Base-by-base conservation (phyloP, 2,888 invertebrate genomes). In the Aricia artaxerxes region DNA sequence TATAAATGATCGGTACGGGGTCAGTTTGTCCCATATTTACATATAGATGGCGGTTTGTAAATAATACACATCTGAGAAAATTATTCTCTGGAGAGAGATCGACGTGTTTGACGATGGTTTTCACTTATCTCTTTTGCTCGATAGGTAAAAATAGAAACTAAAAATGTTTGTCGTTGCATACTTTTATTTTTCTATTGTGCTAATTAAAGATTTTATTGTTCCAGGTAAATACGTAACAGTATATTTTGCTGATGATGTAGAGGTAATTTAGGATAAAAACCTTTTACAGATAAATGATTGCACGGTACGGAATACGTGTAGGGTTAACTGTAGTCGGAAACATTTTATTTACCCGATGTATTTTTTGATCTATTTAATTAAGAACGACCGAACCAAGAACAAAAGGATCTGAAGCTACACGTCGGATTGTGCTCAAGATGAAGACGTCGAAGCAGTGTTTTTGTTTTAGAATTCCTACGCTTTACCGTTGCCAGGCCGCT, bases 391-490 rank as follows among this genome's bases (percentile, higher is more conserved):
- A 75, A 57, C 16, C 76, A 76, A 49, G 76, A 76, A 76, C 76
- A 76, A 76, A 57, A 35, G 57, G 31, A 53, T 57, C 13, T 35
- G 53, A 76, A 57, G 76, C 40, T 31, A 49, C 24, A 24, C 31
- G 35, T 57, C n/a, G 49, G 44, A 76, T 76, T 53, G 76, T 57
- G 57, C 57, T 57, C 57, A 9, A 5, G 80, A 85, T 79, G 86
- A 85, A 85, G 85, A 85, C 78, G 79, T 81, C 73, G 82, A 83
- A 79, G 86, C 89, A 84, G 90, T 87, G 80, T 85, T 95, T 96
- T 96, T 93, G 97, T 95, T 97, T 98, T 98, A 98, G 97, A 98
- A 98, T 98, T 97, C 97, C 97, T 97, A 97, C 97, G 97, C 97
- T 97, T 98, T 97, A 97, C 97, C 97, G 97, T 96, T 94, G 93